These are phyloP conservation scores for Rhegmatorhina hoffmannsi DNA, from an alignment of 2,113 vertebrate genomes.

Conservation along the genomic window DNA sequence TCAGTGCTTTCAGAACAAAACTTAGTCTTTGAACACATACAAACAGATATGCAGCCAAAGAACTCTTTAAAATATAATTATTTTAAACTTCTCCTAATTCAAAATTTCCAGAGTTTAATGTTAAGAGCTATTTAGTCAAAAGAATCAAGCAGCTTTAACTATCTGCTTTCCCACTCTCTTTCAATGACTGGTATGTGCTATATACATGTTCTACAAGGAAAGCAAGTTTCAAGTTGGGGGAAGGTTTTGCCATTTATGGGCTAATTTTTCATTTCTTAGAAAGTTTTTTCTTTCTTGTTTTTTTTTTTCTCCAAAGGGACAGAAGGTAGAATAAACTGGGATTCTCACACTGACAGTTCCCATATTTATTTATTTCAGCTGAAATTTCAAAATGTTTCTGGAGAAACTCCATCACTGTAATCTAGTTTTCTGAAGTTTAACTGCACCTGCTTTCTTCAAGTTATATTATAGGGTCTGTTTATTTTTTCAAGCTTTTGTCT, in stretches of 20 bases:
- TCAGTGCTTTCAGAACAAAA: background rate
- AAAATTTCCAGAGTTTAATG: background rate
- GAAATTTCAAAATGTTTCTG: background rate
- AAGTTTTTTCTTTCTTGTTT: background rate
- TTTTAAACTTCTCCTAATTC: background rate
- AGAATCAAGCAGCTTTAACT: background rate
- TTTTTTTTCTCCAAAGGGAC: background rate
- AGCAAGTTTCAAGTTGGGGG: background rate
- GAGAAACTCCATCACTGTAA: background rate
- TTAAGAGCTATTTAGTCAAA: background rate
- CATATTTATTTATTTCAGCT: background rate
- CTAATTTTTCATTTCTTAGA: background rate
- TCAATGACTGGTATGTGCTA: background rate
- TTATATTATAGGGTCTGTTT: background rate
- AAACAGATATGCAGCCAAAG: background rate
- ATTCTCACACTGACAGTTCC: background rate
- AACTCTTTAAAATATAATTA: background rate
- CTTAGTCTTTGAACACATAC: background rate
- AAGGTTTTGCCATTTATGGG: background rate
- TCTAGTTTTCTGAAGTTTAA: background rate
- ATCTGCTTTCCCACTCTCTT: background rate
- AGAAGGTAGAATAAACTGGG: background rate
- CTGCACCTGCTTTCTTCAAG: background rate
- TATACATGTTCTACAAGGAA: background rate
- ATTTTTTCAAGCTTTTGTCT: background rate